These are phyloP conservation scores for Drosophila orena DNA, from an alignment of 1,140 invertebrate species.

Conservation along the genomic window DNA sequence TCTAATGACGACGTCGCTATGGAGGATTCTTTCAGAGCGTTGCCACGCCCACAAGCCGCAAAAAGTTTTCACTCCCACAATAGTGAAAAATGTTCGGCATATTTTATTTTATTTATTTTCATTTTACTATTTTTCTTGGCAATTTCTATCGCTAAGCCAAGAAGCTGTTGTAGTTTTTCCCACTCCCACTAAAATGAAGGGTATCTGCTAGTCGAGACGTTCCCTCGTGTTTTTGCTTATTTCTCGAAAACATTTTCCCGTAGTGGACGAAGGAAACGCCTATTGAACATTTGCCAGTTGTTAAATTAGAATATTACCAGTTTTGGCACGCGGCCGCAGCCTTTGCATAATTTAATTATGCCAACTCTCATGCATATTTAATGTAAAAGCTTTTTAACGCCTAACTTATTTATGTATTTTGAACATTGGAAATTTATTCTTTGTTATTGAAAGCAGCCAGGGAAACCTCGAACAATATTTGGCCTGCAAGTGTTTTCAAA, in stretches of 20 bases:
- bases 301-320: slow-evolving; percentile 76
- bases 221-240: neutral
- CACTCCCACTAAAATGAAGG: too few species aligned
- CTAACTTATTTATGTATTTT: slow-evolving; percentile 72
- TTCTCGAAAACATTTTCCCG: neutral
- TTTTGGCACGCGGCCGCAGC: slow-evolving; percentile 76
- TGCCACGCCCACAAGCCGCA: too few species aligned
- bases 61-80: too few species aligned
- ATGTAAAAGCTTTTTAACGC: slow-evolving; percentile 75
- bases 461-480: slow-evolving; percentile 42
- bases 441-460: slow-evolving; percentile 62
- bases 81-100: too few species aligned
- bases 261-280: neutral
- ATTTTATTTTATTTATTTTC: too few species aligned
- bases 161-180: too few species aligned
- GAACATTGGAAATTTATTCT: slow-evolving; percentile 52
- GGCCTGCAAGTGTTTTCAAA: slow-evolving; percentile 14
- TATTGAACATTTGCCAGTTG: slow-evolving; percentile 76
- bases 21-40: too few species aligned
- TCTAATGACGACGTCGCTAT: too few species aligned
- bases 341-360: slow-evolving; percentile 78
- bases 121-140: too few species aligned
- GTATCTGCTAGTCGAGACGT: too few species aligned
- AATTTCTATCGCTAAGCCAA: too few species aligned
- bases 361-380: slow-evolving; percentile 73